Evolutionary conservation across 2,888 invertebrate species (phyloP).

Genomic region (Podotricha telesiphe): DNA sequence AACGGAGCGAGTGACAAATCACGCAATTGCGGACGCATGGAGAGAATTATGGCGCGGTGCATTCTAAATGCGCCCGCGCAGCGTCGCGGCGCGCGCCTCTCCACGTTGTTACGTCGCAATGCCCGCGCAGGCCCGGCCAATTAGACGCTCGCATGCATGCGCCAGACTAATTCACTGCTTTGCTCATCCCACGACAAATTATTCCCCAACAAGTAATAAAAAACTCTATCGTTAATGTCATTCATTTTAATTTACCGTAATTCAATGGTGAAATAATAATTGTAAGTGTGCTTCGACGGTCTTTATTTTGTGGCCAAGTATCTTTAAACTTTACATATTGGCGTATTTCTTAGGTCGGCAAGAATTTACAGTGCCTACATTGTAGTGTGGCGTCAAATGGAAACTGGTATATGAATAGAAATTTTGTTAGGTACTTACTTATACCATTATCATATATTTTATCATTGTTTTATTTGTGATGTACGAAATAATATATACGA

Average conservation of each 20-base stretch:
- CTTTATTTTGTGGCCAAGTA: no score
- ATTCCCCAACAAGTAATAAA: slow-evolving; percentile 7
- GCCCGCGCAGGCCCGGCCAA: slow-evolving; percentile 63
- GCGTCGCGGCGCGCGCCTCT: slow-evolving; percentile 41
- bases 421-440: no score
- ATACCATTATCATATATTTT: no score
- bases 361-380: no score
- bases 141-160: slow-evolving; percentile 51
- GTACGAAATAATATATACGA: no score
- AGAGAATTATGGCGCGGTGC: slow-evolving; percentile 79
- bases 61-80: slow-evolving; percentile 75
- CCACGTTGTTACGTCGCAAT: slow-evolving; percentile 60
- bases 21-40: slow-evolving; percentile 79
- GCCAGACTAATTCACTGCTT: slow-evolving; percentile 12
- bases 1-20: slow-evolving; percentile 78
- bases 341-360: no score
- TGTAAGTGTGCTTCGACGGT: background rate
- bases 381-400: no score
- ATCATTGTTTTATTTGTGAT: no score
- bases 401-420: no score
- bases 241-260: background rate
- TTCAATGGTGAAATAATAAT: background rate
- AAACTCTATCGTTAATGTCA: background rate
- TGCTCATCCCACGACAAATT: slow-evolving; percentile 1
- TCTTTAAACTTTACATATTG: no score